Percentiles rank a stretch among this genome's conserved stretches.
phyloP scores from a whole-genome alignment of 2,888 invertebrate genomes.

The Slavum lentiscoides region DNA sequence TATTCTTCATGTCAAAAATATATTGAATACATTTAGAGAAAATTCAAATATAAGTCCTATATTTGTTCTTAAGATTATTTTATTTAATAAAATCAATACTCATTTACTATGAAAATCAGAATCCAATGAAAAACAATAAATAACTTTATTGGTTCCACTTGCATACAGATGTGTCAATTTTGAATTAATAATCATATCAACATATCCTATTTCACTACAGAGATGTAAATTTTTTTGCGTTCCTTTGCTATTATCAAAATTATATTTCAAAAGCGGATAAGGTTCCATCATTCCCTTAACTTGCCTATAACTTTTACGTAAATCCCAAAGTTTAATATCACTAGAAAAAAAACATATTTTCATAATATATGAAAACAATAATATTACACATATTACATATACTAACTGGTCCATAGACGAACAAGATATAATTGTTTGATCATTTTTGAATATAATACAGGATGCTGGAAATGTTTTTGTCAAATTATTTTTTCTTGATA shows the following conservation, averaged over 20 bases:
- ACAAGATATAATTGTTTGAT: conserved; percentile 22
- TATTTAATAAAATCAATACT: neutral
- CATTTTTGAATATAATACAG: conserved; percentile 10
- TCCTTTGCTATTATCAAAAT: too few relatives aligned
- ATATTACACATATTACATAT: too few relatives aligned
- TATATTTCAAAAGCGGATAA: neutral
- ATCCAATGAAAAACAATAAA: conserved; percentile 26
- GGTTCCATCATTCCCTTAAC: neutral
- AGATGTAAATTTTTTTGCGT: too few relatives aligned
- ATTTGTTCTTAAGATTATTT: neutral
- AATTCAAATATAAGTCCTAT: neutral
- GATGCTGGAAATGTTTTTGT: conserved; percentile 3
- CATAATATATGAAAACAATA: neutral
- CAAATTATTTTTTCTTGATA: neutral
- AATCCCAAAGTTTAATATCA: conserved; percentile 29
- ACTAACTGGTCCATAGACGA: conserved; percentile 27
- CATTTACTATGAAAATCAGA: neutral
- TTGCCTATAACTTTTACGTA: conserved; percentile 28
- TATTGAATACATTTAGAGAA: too few relatives aligned
- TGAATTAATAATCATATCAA: conserved; percentile 20
- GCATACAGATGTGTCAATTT: conserved; percentile 19
- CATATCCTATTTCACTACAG: neutral
- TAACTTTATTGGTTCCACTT: conserved; percentile 12
- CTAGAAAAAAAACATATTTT: conserved; percentile 20
- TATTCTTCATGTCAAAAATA: too few relatives aligned